phyloP scores from a whole-genome alignment of 1,140 invertebrate species.

The Agraylea sexmaculata region DNA sequence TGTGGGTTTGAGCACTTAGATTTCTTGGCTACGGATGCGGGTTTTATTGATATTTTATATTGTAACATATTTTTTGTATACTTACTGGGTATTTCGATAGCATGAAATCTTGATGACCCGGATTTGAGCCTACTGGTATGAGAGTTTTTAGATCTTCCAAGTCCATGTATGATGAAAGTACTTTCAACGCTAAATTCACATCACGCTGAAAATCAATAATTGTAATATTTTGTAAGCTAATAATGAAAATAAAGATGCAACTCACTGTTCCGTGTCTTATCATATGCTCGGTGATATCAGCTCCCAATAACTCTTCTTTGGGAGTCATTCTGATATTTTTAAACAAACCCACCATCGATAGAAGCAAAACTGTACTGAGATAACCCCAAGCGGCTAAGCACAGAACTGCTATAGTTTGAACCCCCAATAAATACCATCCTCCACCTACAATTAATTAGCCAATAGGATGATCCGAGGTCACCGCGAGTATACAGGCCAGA shows the following conservation, averaged over 20 bases:
- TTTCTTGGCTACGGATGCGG: background rate
- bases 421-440: conserved; percentile 72
- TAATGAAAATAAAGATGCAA: conserved; percentile 5
- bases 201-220: conserved; percentile 39
- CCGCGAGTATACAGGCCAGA: too few relatives aligned
- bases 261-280: conserved; percentile 49
- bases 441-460: too few relatives aligned
- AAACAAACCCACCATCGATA: conserved; percentile 67
- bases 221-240: conserved; percentile 6
- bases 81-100: conserved; percentile 15
- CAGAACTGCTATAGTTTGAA: conserved; percentile 61
- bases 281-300: conserved; percentile 77
- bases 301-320: conserved; percentile 74
- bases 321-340: conserved; percentile 73
- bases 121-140: conserved; percentile 44
- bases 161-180: conserved; percentile 38
- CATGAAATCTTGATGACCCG: conserved; percentile 36
- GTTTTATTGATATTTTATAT: background rate
- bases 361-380: conserved; percentile 50
- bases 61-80: conserved; percentile 1
- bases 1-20: background rate
- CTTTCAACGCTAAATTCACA: conserved; percentile 48
- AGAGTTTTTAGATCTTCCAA: conserved; percentile 31
- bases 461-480: too few relatives aligned
- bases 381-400: conserved; percentile 64